Conservation (phyloP, 2,113 vertebrate species). For the Pachyramphus minor region DNA sequence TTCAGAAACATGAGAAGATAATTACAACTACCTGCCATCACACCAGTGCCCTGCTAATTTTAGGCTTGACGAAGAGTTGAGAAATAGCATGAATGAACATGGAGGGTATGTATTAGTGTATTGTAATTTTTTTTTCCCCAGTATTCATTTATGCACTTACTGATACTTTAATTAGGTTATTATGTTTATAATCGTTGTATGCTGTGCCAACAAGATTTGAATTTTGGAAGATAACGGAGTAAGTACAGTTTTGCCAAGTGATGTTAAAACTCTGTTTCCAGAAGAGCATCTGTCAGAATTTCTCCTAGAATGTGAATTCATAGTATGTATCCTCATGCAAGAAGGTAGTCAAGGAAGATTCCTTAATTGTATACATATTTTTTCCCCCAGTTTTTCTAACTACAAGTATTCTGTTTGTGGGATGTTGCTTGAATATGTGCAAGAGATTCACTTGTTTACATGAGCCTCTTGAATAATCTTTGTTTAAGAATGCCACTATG, state of each 20-base stretch:
- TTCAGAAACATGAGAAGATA: constrained; percentile 40
- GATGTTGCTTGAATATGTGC: accelerated
- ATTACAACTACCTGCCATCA: constrained; percentile 18
- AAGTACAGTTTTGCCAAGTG: not conserved
- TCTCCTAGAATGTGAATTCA: constrained; percentile 11
- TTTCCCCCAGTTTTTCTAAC: not conserved
- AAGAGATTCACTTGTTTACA: not conserved
- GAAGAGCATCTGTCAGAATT: not conserved
- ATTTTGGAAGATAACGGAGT: not conserved
- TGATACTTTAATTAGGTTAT: constrained; percentile 51
- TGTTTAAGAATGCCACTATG: not conserved
- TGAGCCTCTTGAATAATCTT: not conserved
- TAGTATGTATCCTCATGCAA: not conserved
- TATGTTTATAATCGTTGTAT: constrained; percentile 11
- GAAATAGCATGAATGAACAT: constrained; percentile 8
- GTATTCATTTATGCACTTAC: constrained; percentile 33
- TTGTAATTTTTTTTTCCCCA: not conserved
- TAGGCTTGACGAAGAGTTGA: constrained; percentile 45
- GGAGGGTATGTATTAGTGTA: not conserved
- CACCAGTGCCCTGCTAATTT: constrained; percentile 26
- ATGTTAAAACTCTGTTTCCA: constrained; percentile 22
- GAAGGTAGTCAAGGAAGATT: not conserved
- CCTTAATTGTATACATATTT: not conserved
- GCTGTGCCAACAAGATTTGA: not conserved
- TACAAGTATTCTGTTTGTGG: not conserved